A percentile compares a stretch with the other conserved stretches of the same genome.
Evolutionary conservation across 2,113 vertebrate genomes (phyloP).

Genomic region (Cyrtonyx montezumae): DNA sequence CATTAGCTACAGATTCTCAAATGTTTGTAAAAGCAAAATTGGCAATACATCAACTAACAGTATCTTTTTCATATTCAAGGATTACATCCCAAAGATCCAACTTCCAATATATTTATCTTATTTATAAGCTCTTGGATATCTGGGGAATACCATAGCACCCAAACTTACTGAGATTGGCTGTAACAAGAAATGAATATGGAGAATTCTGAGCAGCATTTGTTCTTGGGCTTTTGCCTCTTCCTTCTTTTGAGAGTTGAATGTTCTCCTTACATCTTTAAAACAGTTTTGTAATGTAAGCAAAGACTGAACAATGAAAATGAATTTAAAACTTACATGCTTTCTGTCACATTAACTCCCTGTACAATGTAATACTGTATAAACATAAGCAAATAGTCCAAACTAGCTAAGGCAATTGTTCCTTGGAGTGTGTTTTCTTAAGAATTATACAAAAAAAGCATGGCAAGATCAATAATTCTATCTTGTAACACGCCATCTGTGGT

Average conservation of each 20-base stretch:
- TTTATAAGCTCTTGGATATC: not conserved
- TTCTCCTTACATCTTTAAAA: conserved; percentile 27
- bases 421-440: conserved; percentile 21
- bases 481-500: not conserved
- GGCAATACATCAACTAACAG: not conserved
- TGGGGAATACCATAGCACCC: not conserved
- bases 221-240: not conserved
- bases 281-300: conserved; percentile 45
- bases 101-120: not conserved
- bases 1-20: not conserved
- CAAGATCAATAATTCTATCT: not conserved
- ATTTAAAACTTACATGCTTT: conserved; percentile 52
- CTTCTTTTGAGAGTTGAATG: not conserved
- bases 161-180: not conserved
- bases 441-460: conserved; percentile 13
- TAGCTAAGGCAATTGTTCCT: not conserved
- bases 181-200: not conserved
- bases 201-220: not conserved
- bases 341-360: conserved; percentile 57
- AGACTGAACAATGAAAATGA: conserved; percentile 41
- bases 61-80: not conserved
- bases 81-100: not conserved
- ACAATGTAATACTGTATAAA: conserved; percentile 61
- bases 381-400: conserved; percentile 36
- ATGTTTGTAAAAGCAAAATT: not conserved